Conservation (phyloP, 2,113 vertebrate species). For the Morone saxatilis region DNA sequence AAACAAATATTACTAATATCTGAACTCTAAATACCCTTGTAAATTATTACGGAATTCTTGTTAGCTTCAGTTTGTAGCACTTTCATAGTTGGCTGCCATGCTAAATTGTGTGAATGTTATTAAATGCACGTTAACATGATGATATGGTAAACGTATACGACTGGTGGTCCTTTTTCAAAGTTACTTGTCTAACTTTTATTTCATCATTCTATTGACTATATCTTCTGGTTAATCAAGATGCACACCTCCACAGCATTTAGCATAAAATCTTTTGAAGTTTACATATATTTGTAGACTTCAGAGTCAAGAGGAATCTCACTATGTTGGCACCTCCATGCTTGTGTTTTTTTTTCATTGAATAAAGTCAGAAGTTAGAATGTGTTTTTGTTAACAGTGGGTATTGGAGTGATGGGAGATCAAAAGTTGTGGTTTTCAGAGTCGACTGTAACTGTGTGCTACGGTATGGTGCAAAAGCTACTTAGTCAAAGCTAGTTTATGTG, state of each 20-base stretch:
- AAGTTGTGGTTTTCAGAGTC: slow-evolving; percentile 16
- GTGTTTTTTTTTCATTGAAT: slow-evolving; percentile 24
- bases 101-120: not conserved
- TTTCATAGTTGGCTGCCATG: not conserved
- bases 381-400: not conserved
- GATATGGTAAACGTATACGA: not conserved
- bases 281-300: not conserved
- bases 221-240: not conserved
- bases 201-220: not conserved
- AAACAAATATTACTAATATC: not conserved
- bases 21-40: too few relatives aligned
- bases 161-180: not conserved
- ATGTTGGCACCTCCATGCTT: not conserved
- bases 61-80: not conserved
- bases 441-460: not conserved
- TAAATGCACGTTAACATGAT: not conserved
- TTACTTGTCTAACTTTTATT: not conserved
- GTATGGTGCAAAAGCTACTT: not conserved
- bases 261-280: not conserved
- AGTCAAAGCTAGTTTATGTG: slow-evolving; percentile 1
- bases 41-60: not conserved
- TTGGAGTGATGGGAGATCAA: slow-evolving; percentile 21
- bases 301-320: slow-evolving; percentile 22
- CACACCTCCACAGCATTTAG: not conserved
- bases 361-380: not conserved